Base-by-base conservation (phyloP, 2,888 invertebrate genomes). In the Lepeophtheirus nordmannii region DNA sequence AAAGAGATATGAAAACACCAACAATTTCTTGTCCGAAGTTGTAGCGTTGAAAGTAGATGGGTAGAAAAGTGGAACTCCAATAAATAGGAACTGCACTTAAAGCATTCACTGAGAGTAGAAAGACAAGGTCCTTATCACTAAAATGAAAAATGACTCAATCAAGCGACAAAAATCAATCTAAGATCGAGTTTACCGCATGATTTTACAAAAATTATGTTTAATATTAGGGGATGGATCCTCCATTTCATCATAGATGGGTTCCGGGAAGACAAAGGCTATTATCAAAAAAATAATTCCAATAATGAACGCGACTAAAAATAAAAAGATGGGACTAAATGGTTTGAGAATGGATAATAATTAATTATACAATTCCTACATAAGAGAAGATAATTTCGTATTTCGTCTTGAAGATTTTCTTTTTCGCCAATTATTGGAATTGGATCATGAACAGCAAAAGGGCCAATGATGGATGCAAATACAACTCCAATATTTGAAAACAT, bases 51-150 rank as follows among this genome's bases (percentile, higher is more conserved):
- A 46, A 46, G 53, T 46, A 46, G 2, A 46, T 46, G 53, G 53
- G 53, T 5, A 46, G 53, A 46, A 46, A 46, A 17, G 53, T 46
- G 53, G 53, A 46, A 17, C 53, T 46, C 53, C 53, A 46, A 46
- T 46, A 46, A 46, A 46, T 46, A 17, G 53, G 53, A 14, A 46
- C 53, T 14, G 53, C 5, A 17, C 53, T 46, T 14, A 46, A 17
- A 14, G 53, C 53, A 46, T 46, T 46, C 53, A 46, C 53, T 46
- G 17, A n/a, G 14, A 46, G 17, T n/a, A 46, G 8, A 17, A 46
- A 46, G 14, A 46, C 53, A 17, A 46, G 2, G 53, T 46, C 17
- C 53, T 17, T 46, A 46, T 46, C 53, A 14, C 53, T 46, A 8
- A 1, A 46, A n/a, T n/a, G 5, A 14, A 46, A 17, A 8, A 8